Evolutionary conservation across 2,797 vertebrate genomes (phyloP).

Genomic region (Centropyge bicolor): DNA sequence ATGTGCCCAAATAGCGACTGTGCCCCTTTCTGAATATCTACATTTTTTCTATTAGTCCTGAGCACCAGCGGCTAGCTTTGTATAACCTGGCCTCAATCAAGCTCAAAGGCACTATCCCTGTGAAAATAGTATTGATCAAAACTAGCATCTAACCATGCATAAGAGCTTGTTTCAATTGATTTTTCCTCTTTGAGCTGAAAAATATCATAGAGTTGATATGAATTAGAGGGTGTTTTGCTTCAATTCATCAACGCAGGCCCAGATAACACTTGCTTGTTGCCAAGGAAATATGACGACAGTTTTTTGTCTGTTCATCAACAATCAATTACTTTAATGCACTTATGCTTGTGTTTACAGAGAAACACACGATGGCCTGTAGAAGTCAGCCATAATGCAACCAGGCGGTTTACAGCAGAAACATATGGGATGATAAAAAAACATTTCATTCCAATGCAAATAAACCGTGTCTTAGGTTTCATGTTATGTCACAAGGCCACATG

Average conservation of each 20-base stretch:
- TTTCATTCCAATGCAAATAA: constrained; percentile 55
- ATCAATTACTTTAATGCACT: constrained; percentile 92
- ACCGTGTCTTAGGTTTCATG: constrained; percentile 34
- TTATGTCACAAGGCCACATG: constrained; percentile 34
- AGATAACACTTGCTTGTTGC: constrained; percentile 90
- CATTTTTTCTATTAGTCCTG: constrained; percentile 45
- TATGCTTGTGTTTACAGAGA: constrained; percentile 84
- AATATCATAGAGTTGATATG: constrained; percentile 84
- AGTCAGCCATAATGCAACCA: constrained; percentile 63
- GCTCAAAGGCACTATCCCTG: constrained; percentile 80
- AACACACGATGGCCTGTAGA: constrained; percentile 72
- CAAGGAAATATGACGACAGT: constrained; percentile 90
- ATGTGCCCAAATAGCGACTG: constrained; percentile 68
- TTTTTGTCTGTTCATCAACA: constrained; percentile 88
- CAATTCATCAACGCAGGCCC: constrained; percentile 89
- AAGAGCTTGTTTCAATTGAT: constrained; percentile 86
- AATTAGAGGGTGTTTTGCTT: constrained; percentile 89
- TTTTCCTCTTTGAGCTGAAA: constrained; percentile 82
- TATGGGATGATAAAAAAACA: constrained; percentile 67
- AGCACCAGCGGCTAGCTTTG: constrained; percentile 58
- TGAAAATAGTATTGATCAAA: constrained; percentile 87
- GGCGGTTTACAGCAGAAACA: constrained; percentile 66
- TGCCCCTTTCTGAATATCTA: constrained; percentile 55
- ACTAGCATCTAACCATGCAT: constrained; percentile 82
- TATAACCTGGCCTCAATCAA: constrained; percentile 80